Base-by-base conservation (phyloP, 2,888 invertebrate genomes). In the Dasypogon diadema region DNA sequence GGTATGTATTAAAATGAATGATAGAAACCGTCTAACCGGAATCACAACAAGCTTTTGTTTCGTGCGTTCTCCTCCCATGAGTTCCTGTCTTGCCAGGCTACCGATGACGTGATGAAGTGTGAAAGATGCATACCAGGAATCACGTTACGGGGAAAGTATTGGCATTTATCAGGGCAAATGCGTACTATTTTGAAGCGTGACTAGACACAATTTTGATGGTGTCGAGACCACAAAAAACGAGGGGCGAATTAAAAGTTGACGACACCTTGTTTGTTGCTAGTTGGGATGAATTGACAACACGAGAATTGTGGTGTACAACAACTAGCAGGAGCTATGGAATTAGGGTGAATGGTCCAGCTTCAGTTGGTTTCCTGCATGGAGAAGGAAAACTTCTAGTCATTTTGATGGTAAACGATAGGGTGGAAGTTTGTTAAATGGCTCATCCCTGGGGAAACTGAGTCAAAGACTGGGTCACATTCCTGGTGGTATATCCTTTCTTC, bases 381-480 rank as follows among this genome's bases (percentile, higher is more conserved):
- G 30, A 58, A 2, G 60, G 22, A 60, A 34, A 60, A 37, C 10
- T 60, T 60, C 60, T 37, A 60, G 37, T 60, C 60, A 60, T 60
- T n/a, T n/a, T 60, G 18, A 34, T 2, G 21, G 21, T 21, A 18
- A 37, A 18, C 12, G 34, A 21, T 16, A 26, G 37, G 60, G 37
- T 16, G n/a, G n/a, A n/a, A n/a, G n/a, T n/a, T n/a, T n/a, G 60
- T 21, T 37, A 60, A 60, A 60, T 60, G 37, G 60, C 21, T 42
- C 37, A 21, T 37, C 37, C 21, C 26, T 8, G 12, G 8, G 42
- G 42, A 30, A n/a, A n/a, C n/a, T n/a, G n/a, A n/a, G n/a, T n/a
- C n/a, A n/a, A n/a, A n/a, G n/a, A n/a, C 34, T 30, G 34, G 34
- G 34, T 30, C 34, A 30, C 6, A 30, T 30, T 30, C 34, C n/a